Evolutionary conservation across 2,797 vertebrate species (phyloP), one percentile per base, ranked within the genome.

Genomic region (Anabas testudineus): DNA sequence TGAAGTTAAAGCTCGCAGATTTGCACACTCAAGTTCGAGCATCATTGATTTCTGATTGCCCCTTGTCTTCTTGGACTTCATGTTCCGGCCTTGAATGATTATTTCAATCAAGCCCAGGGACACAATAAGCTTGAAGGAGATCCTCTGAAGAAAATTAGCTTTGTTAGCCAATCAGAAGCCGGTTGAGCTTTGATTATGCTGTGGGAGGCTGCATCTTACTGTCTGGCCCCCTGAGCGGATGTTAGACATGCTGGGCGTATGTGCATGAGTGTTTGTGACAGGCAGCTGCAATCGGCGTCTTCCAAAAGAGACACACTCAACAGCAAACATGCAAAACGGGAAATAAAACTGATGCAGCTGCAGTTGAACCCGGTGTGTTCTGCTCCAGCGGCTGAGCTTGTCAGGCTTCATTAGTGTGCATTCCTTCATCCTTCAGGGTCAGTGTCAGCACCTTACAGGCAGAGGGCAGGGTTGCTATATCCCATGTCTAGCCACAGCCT

Each of bases 31-130:
- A 2, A 45, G 49, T 47, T 3, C 7, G 52, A 2, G 4, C 4
- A 1, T 32, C 14, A 4, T 32, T 21, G 68, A 63, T 74, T 47
- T 67, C 19, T 65, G 48, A 79, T 62, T 39, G 55, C 10, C 39
- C 47, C 45, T 30, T 76, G 45, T 55, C 39, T 22, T 46, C 26
- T 6, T 32, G 32, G 24, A 2, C 0, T 47, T 54, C 32, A 10
- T 21, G 51, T 51, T 46, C 21, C 0, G 2, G 2, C 4, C 46
- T 47, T 81, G 70, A 81, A 68, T 78, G 65, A 37, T 67, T 37
- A 75, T 53, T 68, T 71, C 70, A 28, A 26, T 28, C 3, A 28
- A 28, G 26, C 70, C 80, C 39, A 18, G 61, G 80, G 80, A 16
- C 37, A 2, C 60, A 34, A 30, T 14, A 34, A 85, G 62, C 47